Evolutionary conservation across 23 tunicate genomes (phyloP).

Genomic region (Aplidium turbinatum): DNA sequence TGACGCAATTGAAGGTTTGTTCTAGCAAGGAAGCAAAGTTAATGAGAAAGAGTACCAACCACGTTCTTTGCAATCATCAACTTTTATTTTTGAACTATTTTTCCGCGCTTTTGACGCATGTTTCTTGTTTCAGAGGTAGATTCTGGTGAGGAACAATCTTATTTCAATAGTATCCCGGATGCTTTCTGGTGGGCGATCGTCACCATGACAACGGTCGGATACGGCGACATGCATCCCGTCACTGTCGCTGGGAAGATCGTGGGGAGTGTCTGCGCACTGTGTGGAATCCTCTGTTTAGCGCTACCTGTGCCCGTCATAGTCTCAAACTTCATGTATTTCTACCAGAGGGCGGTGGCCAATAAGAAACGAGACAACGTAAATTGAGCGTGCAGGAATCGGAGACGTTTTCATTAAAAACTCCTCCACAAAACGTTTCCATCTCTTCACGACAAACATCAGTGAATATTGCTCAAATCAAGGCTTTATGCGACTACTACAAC

Average conservation of each 20-base stretch:
- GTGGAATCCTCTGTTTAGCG: conserved; percentile 95
- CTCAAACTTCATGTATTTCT: conserved; percentile 97
- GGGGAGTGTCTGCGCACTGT: conserved; percentile 93
- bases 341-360: conserved; percentile 80
- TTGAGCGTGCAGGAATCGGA: too few relatives aligned
- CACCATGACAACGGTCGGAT: conserved; percentile 97
- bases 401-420: too few relatives aligned
- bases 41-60: too few relatives aligned
- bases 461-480: too few relatives aligned
- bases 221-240: conserved; percentile 98
- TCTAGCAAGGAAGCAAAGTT: too few relatives aligned
- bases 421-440: too few relatives aligned
- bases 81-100: too few relatives aligned
- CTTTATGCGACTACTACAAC: too few relatives aligned
- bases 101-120: neutral
- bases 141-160: conserved; percentile 32
- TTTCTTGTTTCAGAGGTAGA: conserved; percentile 63
- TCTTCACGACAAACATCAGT: too few relatives aligned
- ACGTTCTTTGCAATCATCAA: too few relatives aligned
- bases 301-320: conserved; percentile 99
- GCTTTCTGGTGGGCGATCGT: conserved; percentile 99
- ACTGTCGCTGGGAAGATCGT: conserved; percentile 89
- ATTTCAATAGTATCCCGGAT: conserved; percentile 90
- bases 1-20: too few relatives aligned
- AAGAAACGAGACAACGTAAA: conserved; percentile 46